Base-by-base conservation (phyloP, 2,113 vertebrate genomes). In the Astatotilapia flaviijosephi region DNA sequence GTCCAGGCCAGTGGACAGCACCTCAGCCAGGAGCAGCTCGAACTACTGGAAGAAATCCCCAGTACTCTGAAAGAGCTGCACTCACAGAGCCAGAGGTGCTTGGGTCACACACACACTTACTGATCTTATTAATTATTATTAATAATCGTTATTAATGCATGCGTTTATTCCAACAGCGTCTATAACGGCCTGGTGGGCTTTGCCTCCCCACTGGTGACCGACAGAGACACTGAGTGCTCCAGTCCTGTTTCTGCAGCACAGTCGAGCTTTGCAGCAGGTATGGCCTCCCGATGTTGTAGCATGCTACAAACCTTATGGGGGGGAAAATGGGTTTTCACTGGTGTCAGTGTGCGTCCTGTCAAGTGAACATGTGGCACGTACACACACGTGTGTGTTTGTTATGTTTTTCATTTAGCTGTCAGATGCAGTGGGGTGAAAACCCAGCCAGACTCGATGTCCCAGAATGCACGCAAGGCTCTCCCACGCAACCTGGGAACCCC, bases 101-200 rank as follows among this genome's bases (percentile, higher is more conserved):
- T 7, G 3, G 4, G 14, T 9, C 10, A 1, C 9, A 4, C 12
- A 5, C 2, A 6, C 33, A 2, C 7, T 7, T 10, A 53, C 1
- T 11, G 9, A 51, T 6, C 35, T 8, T 49, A 5, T 56, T 12
- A 21, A 10, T 55, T 58, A 9, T 15, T 58, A 7, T 55, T 55
- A 55, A 13, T 23, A 0, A 28, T 28, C 1, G 1, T 6, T 49
- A 11, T 49, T 87, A 35, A 81, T 11, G 1, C 79, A 23, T 55
- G 14, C 0, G 3, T 87, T 8, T 58, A 0, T 45, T 91, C 10
- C 93, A 51, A 88, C 94, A 99, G 99, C 83, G 97, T 99, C 89
- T 99, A 99, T 93, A 99, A 99, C 91, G 98, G 98, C 88, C 96
- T 99, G 93, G 98, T 99, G 94, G 97, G 98, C 70, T 99, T 99